A percentile compares a stretch with the other conserved stretches of the same genome.
phyloP scores from a whole-genome alignment of 2,113 vertebrate genomes.

The Triplophysa rosa region DNA sequence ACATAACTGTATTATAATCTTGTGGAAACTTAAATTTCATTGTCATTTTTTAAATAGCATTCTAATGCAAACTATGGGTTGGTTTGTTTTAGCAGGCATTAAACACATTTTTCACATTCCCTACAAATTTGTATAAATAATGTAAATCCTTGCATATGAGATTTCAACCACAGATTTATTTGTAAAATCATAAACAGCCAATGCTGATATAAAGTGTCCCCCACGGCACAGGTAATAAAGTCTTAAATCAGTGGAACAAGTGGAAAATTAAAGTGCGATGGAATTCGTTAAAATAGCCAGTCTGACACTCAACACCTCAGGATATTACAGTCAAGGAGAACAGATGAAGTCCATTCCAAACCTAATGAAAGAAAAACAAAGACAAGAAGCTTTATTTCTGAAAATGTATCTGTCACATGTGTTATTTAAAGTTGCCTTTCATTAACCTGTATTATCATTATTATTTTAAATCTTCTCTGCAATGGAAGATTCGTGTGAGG shows the following conservation, averaged over 20 bases:
- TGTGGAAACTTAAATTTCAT: background rate
- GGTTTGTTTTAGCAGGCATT: background rate
- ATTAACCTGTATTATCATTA: background rate
- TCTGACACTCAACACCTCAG: constrained; percentile 20
- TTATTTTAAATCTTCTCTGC: constrained; percentile 28
- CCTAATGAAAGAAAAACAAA: constrained; percentile 44
- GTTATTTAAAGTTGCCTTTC: background rate
- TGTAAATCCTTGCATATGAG: background rate
- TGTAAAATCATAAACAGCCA: background rate
- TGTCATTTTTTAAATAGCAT: too few species aligned
- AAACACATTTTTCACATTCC: constrained; percentile 16
- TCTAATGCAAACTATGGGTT: background rate
- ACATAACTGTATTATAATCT: background rate
- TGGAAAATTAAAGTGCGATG: constrained; percentile 16
- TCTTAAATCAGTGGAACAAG: background rate
- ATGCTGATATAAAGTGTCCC: background rate
- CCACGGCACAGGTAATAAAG: background rate
- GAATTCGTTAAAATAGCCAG: constrained; percentile 11
- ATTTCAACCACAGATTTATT: constrained; percentile 15
- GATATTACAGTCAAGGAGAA: background rate
- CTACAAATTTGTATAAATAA: background rate
- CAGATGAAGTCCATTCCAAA: constrained; percentile 11
- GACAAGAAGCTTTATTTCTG: background rate
- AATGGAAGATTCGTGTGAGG: constrained; percentile 37
- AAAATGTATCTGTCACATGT: constrained; percentile 17